These are phyloP conservation scores for Florisuga fusca DNA, from an alignment of 2,797 vertebrate genomes.

Conservation along the genomic window DNA sequence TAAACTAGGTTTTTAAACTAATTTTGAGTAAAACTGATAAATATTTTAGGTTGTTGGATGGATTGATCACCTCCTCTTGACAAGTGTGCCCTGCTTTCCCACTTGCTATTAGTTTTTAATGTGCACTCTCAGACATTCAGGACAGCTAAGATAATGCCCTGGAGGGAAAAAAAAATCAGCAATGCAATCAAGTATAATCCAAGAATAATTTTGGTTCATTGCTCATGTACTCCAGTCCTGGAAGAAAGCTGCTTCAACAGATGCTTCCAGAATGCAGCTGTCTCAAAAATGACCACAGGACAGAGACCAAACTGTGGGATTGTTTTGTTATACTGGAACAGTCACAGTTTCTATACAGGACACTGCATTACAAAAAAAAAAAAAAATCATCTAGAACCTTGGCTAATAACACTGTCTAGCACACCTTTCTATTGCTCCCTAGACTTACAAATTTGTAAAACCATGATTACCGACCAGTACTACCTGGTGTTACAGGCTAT, in stretches of 20 bases:
- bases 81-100: neutral
- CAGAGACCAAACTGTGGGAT: neutral
- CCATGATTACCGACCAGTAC: neutral
- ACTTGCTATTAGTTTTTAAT: neutral
- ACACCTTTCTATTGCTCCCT: neutral
- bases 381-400: neutral
- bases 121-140: neutral
- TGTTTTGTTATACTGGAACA: neutral
- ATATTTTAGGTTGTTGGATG: neutral
- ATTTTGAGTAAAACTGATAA: neutral
- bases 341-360: neutral
- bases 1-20: neutral
- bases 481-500: neutral
- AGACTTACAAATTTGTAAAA: neutral
- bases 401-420: neutral
- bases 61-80: neutral
- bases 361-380: neutral
- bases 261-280: neutral
- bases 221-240: neutral
- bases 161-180: neutral
- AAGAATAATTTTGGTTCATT: constrained; percentile 1
- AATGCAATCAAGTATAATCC: neutral
- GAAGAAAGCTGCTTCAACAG: neutral
- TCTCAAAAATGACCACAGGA: neutral
- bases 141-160: neutral